Percentiles rank a stretch among this genome's conserved stretches.
Evolutionary conservation across 1,140 invertebrate species (phyloP).

Genomic region (Ips nitidus): DNA sequence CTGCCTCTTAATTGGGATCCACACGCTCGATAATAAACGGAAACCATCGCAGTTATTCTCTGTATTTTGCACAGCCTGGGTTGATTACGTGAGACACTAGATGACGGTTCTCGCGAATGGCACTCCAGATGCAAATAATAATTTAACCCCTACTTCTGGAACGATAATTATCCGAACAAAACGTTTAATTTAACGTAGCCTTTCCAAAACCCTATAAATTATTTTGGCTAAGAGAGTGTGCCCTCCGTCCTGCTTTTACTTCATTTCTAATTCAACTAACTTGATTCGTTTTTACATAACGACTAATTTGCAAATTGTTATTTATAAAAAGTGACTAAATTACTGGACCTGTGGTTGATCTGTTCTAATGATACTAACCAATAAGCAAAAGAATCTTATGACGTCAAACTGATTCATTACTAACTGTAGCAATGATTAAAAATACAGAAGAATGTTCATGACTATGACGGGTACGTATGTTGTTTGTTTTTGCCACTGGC

Average conservation of each 20-base stretch:
- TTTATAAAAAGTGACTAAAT: too few relatives aligned
- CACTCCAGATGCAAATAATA: slow-evolving; percentile 42
- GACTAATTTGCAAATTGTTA: too few relatives aligned
- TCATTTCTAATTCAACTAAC: too few relatives aligned
- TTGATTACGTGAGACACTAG: slow-evolving; percentile 40
- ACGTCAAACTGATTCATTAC: too few relatives aligned
- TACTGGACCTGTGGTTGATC: too few relatives aligned
- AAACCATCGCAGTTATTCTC: slow-evolving; percentile 40
- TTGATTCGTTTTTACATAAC: too few relatives aligned
- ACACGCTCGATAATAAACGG: slow-evolving; percentile 62
- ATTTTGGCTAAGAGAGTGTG: not conserved
- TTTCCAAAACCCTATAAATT: slow-evolving; percentile 17
- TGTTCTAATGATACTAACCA: too few relatives aligned
- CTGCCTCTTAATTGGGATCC: slow-evolving; percentile 65
- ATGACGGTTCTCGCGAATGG: slow-evolving; percentile 33
- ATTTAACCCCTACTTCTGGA: slow-evolving; percentile 29
- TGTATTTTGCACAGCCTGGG: slow-evolving; percentile 38
- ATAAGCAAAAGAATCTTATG: too few relatives aligned
- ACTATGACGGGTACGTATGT: too few relatives aligned
- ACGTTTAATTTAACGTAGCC: slow-evolving; percentile 25
- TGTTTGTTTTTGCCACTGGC: too few relatives aligned
- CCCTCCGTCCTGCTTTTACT: not conserved
- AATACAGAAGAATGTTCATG: too few relatives aligned
- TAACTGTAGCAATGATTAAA: too few relatives aligned
- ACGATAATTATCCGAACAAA: slow-evolving; percentile 29